These are phyloP conservation scores for Teleopsis dalmanni DNA, from an alignment of 1,140 invertebrate species.

Conservation along the genomic window DNA sequence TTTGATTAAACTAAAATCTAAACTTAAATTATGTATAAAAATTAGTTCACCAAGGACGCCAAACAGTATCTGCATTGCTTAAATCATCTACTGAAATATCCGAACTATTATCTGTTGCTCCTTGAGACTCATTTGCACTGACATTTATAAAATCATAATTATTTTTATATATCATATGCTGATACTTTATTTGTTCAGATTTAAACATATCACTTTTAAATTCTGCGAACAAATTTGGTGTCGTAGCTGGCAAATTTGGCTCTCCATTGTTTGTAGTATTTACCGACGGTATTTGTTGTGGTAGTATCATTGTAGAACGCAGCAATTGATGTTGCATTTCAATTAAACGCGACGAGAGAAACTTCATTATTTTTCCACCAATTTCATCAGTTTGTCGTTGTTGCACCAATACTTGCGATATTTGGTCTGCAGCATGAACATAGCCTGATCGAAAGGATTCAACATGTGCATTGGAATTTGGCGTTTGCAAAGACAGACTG, in stretches of 20 bases:
- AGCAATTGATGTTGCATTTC: conserved; percentile 45
- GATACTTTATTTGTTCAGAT: too few species aligned
- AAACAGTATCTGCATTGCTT: conserved; percentile 32
- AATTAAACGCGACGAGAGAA: conserved; percentile 73
- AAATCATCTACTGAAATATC: too few species aligned
- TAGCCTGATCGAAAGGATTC: conserved; percentile 84
- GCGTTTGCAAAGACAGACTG: conserved; percentile 26
- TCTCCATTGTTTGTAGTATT: conserved; percentile 5
- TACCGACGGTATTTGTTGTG: conserved; percentile 4
- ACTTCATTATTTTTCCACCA: conserved; percentile 74
- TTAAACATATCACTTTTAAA: too few species aligned
- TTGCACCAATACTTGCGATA: conserved; percentile 72
- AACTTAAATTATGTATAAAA: too few species aligned
- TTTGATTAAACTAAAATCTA: too few species aligned
- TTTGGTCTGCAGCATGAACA: conserved; percentile 86
- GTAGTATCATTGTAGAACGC: conserved; percentile 8
- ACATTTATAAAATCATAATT: too few species aligned
- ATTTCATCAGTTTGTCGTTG: conserved; percentile 70
- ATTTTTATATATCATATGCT: too few species aligned
- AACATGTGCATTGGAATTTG: conserved; percentile 46
- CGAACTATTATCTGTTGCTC: too few species aligned
- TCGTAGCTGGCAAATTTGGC: too few species aligned
- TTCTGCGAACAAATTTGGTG: too few species aligned
- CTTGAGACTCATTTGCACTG: too few species aligned
- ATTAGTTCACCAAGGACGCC: conserved; percentile 39